A percentile compares a stretch with the other conserved stretches of the same genome.
These are phyloP conservation scores for Yponomeuta malinellus DNA, from an alignment of 2,888 invertebrate species.

Conservation along the genomic window DNA sequence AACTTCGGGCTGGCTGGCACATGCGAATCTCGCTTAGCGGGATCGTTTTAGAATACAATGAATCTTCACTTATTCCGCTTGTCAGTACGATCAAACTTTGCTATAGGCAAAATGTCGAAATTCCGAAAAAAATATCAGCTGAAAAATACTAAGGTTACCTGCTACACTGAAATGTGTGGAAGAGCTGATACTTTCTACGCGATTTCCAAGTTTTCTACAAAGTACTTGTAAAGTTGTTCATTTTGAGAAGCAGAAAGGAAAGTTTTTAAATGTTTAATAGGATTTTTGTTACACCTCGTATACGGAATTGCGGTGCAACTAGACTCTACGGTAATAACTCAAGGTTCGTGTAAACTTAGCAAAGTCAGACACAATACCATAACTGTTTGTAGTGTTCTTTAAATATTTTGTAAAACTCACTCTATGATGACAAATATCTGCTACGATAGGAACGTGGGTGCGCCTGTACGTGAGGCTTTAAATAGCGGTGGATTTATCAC, in stretches of 20 bases:
- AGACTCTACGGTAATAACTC: neutral
- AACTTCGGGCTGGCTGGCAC: too few relatives aligned
- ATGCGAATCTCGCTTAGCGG: too few relatives aligned
- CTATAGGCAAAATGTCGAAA: neutral
- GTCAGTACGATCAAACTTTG: neutral
- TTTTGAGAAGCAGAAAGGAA: too few relatives aligned
- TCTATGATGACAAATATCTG: neutral
- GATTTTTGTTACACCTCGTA: too few relatives aligned
- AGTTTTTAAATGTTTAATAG: too few relatives aligned
- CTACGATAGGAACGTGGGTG: neutral
- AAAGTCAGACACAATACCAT: neutral
- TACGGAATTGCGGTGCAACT: neutral
- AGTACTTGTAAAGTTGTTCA: too few relatives aligned
- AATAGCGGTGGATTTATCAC: neutral
- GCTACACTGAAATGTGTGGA: neutral
- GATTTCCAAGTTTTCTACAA: too few relatives aligned
- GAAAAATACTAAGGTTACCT: too few relatives aligned
- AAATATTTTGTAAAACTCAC: slow-evolving; percentile 10
- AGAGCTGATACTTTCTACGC: neutral
- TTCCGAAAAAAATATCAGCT: too few relatives aligned
- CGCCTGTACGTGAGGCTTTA: neutral
- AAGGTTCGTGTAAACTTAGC: neutral
- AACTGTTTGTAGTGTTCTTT: slow-evolving; percentile 1
- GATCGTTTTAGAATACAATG: too few relatives aligned
- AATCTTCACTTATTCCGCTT: too few relatives aligned